A percentile compares a stretch with the other conserved stretches of the same genome.
phyloP scores from a whole-genome alignment of 2,797 vertebrate species.

The Sebastolobus altivelis region DNA sequence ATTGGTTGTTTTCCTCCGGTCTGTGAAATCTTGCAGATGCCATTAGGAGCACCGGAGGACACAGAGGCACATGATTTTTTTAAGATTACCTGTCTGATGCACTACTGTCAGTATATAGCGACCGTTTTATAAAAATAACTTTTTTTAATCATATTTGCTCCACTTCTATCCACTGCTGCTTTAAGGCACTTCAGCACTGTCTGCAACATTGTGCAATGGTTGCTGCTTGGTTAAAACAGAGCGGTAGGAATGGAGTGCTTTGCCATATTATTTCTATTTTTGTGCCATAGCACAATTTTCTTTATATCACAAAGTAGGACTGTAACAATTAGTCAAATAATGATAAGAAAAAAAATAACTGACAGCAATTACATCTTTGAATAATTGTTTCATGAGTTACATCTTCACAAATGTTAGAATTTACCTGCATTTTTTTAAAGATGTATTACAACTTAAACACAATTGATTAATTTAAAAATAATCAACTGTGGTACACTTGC shows the following conservation, averaged over 20 bases:
- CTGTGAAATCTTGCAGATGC: no score
- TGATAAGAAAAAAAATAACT: not conserved
- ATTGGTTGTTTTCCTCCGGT: no score
- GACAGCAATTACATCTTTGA: not conserved
- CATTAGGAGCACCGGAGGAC: not conserved
- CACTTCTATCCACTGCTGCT: no score
- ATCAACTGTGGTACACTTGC: not conserved
- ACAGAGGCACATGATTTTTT: not conserved
- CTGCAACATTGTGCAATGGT: not conserved
- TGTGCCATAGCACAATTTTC: not conserved
- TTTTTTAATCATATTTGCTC: no score
- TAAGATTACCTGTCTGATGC: no score
- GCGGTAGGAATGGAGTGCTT: not conserved
- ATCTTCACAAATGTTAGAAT: not conserved
- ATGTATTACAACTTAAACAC: not conserved
- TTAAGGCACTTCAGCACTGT: not conserved
- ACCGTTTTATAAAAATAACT: no score
- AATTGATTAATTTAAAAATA: not conserved
- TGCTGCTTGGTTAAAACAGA: not conserved
- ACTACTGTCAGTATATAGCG: no score
- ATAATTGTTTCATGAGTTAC: not conserved
- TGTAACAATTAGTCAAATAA: not conserved
- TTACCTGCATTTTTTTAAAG: not conserved
- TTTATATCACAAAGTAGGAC: not conserved
- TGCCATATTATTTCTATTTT: not conserved